Evolutionary conservation across 2,797 vertebrate genomes (phyloP), one percentile per base, ranked within the genome.

Genomic region (Hoplostethus atlanticus): DNA sequence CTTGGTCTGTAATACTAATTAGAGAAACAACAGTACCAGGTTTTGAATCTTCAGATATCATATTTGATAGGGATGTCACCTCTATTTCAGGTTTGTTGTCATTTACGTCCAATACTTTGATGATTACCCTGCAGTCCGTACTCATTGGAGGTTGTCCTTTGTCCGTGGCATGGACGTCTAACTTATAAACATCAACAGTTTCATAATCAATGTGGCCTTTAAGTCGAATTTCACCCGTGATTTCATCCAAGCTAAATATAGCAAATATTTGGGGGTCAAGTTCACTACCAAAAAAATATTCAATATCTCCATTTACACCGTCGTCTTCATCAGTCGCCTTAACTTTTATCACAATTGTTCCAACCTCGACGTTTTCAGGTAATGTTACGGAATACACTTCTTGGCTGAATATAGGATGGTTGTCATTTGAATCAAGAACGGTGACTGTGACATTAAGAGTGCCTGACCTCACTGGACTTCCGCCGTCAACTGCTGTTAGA

Each of bases 381-480:
- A 93, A 3, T 0, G 63, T 80, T 0, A 77, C 85, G 0, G 87
- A 74, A 75, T 94, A 92, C 0, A 83, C 80, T 0, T 91, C 86
- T n/a, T 91, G 77, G 3, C 52, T 79, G 48, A 86, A 94, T 1
- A 71, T 48, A 0, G 93, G 93, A 0, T 65, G 65, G 12, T 94
- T 93, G 16, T 94, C 93, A 47, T 94, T 94, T 6, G 61, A 82
- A 59, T 94, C 93, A 0, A 93, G 77, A 16, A 94, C 80, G 0
- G 1, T 77, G 0, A 94, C 55, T 0, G 76, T 89, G 5, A 94
- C 54, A 5, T 89, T 92, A 2, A 93, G 62, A 9, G 63, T 64
- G 0, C 90, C 93, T 28, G 90, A 89, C 70, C 65, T 91, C 0
- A 81, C 67, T 17, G 91, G 92, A 68, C 52, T 91, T 6, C 92